These are phyloP conservation scores for Chlorospingus semifuscus DNA, from an alignment of 2,797 vertebrate species.

Conservation along the genomic window DNA sequence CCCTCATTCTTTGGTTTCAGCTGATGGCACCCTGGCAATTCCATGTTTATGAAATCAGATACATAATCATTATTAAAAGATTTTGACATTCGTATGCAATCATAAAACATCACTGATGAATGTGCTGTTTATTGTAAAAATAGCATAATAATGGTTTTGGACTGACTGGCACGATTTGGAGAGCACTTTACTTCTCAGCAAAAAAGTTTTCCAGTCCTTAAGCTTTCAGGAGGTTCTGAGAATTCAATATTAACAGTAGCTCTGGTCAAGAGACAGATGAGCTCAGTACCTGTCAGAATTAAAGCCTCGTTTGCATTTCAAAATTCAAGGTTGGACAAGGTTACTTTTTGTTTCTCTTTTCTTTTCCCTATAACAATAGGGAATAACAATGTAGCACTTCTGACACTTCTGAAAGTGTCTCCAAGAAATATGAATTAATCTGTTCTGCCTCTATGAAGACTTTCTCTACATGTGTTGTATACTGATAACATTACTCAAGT, in stretches of 20 bases:
- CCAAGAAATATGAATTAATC: background rate
- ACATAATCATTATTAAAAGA: background rate
- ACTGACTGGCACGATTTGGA: background rate
- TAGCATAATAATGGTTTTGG: background rate
- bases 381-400: background rate
- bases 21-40: background rate
- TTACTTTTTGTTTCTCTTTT: background rate
- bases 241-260: background rate
- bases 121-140: background rate
- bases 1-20: background rate
- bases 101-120: background rate
- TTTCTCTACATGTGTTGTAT: background rate
- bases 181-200: background rate
- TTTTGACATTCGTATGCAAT: background rate
- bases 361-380: background rate
- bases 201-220: background rate
- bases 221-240: background rate
- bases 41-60: background rate
- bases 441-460: background rate
- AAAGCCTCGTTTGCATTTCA: background rate
- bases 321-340: background rate
- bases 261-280: background rate
- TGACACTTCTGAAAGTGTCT: background rate
- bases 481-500: background rate
- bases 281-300: background rate